phyloP scores from a whole-genome alignment of 30 jellyfish, hydroid and myxozoan genomes.

The Euphysa ruthae region DNA sequence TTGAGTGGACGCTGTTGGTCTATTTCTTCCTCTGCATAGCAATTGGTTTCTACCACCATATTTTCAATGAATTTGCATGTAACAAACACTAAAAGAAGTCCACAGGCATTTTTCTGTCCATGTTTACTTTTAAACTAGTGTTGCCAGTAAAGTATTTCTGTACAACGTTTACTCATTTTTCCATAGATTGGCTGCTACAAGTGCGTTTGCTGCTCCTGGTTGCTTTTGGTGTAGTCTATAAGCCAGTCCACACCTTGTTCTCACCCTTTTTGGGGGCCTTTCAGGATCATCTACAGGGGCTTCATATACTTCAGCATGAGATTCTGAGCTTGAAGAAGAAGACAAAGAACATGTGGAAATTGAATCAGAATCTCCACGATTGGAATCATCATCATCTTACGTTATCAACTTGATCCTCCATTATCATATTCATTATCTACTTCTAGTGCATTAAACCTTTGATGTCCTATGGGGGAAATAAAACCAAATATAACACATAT shows the following conservation, averaged over 20 bases:
- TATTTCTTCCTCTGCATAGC: constrained; percentile 8
- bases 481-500: too few species aligned
- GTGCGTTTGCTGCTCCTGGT: neutral
- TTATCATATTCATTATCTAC: too few species aligned
- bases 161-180: constrained; percentile 1
- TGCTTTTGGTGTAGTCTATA: neutral
- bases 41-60: constrained; percentile 8
- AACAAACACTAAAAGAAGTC: constrained; percentile 7
- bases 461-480: too few species aligned
- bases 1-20: constrained; percentile 11
- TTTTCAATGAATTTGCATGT: neutral
- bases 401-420: too few species aligned
- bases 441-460: too few species aligned
- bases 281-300: too few species aligned
- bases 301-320: too few species aligned
- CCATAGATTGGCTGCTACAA: neutral
- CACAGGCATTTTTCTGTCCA: constrained; percentile 4
- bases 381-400: too few species aligned
- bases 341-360: too few species aligned
- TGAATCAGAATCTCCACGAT: too few species aligned
- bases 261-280: neutral
- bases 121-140: neutral
- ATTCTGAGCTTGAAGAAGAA: too few species aligned
- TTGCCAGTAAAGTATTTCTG: neutral
- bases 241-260: constrained; percentile 3